These are phyloP conservation scores for Scaptomyza caliginosa DNA, from an alignment of 2,888 invertebrate genomes.

Conservation along the genomic window DNA sequence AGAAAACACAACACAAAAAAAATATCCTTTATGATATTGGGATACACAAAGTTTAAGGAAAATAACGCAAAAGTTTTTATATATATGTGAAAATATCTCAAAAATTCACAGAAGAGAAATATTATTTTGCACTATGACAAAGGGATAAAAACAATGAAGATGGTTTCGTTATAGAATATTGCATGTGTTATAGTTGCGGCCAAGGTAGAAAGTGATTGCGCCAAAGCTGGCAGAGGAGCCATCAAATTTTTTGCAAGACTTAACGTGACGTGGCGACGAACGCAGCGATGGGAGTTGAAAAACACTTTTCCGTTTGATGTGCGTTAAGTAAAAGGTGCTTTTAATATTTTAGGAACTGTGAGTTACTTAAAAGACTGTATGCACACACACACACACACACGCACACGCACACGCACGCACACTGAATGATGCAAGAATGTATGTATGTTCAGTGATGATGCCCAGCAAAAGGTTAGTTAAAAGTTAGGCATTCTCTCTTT, in stretches of 20 bases:
- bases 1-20: background rate
- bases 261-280: slow-evolving; percentile 17
- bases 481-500: slow-evolving; percentile 50
- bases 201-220: slow-evolving; percentile 19
- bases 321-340: slow-evolving; percentile 62
- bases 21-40: background rate
- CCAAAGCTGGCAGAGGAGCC: slow-evolving; percentile 3
- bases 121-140: background rate
- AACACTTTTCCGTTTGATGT: slow-evolving; percentile 60
- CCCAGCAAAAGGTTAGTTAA: slow-evolving; percentile 56
- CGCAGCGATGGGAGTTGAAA: slow-evolving; percentile 30
- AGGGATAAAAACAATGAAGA: background rate
- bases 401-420: background rate
- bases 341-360: slow-evolving; percentile 63
- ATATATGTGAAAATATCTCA: too few relatives aligned
- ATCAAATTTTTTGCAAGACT: slow-evolving; percentile 36
- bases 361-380: background rate
- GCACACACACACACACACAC: slow-evolving; percentile 18
- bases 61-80: too few relatives aligned
- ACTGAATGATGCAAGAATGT: slow-evolving; percentile 15
- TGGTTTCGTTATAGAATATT: background rate
- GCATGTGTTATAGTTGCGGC: slow-evolving; percentile 8
- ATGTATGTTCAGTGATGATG: slow-evolving; percentile 38
- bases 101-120: background rate
- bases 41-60: too few relatives aligned